These are phyloP conservation scores for Platorchestia sp. DNA, from an alignment of 1,140 invertebrate species.

Conservation along the genomic window DNA sequence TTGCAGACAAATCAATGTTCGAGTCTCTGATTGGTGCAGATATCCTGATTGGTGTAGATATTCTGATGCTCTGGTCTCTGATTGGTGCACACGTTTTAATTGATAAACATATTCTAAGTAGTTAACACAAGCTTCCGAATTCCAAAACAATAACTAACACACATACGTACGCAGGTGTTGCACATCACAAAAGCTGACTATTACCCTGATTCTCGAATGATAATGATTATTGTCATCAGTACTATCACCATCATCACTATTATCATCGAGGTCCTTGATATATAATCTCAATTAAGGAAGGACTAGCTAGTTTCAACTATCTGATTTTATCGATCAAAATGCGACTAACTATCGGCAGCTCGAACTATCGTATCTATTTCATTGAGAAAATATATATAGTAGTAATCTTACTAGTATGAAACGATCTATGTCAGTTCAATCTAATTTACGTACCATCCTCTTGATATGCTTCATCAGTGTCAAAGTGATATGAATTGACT, in stretches of 20 bases:
- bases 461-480: neutral
- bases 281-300: neutral
- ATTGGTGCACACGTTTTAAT: too few species aligned
- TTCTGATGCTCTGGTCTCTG: too few species aligned
- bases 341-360: neutral
- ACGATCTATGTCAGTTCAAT: neutral
- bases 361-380: neutral
- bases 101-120: too few species aligned
- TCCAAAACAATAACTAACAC: too few species aligned
- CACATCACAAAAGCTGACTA: neutral
- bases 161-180: too few species aligned
- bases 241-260: neutral
- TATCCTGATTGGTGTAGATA: too few species aligned
- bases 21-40: too few species aligned
- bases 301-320: neutral
- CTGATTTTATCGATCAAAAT: neutral
- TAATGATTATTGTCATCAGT: neutral
- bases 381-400: neutral
- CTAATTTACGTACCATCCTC: neutral
- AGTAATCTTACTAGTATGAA: neutral
- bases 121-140: too few species aligned
- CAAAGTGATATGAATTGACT: neutral
- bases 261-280: neutral
- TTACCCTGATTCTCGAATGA: neutral
- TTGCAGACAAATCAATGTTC: too few species aligned